Base-by-base conservation (phyloP, 2,113 vertebrate genomes). In the Xyrauchen texanus region DNA sequence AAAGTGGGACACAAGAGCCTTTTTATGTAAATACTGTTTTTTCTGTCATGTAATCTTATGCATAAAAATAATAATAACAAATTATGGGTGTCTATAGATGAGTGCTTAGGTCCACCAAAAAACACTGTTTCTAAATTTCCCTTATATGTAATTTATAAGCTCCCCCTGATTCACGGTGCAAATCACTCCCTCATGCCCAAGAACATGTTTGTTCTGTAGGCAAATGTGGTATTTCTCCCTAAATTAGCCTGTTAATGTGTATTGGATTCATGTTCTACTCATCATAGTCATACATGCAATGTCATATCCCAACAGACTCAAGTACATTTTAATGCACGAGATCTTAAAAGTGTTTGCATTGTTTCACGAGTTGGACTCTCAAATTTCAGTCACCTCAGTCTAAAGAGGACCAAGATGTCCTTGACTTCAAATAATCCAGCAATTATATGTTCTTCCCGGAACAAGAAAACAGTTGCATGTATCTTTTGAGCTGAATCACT, bases 401-500 rank as follows among this genome's bases (percentile, higher is more conserved):
- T 52, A 58, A 47, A 73, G 15, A 57, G 52, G 42, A 73, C 16
- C 68, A 74, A 79, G 58, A 60, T 83, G 71, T 77, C 69, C 73
- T 76, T 65, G 73, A 76, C 55, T 34, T 8, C n/a, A 44, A 65
- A 63, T 42, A 76, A 45, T 65, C 13, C 72, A 52, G 45, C 61
- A 64, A 55, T 76, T 11, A 64, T 53, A 45, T 52, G 21, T 69
- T 66, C 57, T 62, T 5, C 45, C 47, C 65, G 21, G 21, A 34
- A 64, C 21, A 13, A 49, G 64, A 74, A 84, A 81, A 78, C 52
- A 81, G 67, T 68, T 51, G 21, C 7, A 49, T 75, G 57, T 67
- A 15, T 77, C 45, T 81, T 74, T 66, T 47, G 58, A 78, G 70
- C 63, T 61, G 58, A 84, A 78, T 78, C 74, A 13, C 49, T 52